These are phyloP conservation scores for Ichneumoninae sp. DNA, from an alignment of 2,888 invertebrate species.

Conservation along the genomic window DNA sequence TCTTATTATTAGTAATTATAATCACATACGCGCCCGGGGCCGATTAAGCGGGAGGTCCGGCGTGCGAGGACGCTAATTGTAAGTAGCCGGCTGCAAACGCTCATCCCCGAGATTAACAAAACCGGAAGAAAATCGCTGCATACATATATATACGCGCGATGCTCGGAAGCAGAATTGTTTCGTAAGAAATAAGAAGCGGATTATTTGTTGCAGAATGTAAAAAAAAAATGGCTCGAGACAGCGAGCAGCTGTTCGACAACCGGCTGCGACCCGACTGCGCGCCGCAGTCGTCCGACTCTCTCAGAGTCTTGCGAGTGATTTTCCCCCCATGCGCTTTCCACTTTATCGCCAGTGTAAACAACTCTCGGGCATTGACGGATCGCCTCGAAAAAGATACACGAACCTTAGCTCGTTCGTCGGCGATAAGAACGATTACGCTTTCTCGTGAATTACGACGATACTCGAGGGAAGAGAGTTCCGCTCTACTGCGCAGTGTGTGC, in stretches of 20 bases:
- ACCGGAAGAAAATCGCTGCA: slow-evolving; percentile 22
- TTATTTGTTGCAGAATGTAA: neutral
- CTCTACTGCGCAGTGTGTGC: neutral
- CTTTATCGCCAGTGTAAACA: slow-evolving; percentile 54
- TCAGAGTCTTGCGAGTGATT: neutral
- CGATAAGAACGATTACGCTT: slow-evolving; percentile 45
- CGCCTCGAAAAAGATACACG: slow-evolving; percentile 4
- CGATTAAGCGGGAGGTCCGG: slow-evolving; percentile 27
- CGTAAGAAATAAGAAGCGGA: neutral
- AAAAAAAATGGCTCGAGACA: neutral
- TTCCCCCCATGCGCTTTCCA: neutral
- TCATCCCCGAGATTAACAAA: slow-evolving; percentile 11
- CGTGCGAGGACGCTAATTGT: slow-evolving; percentile 59
- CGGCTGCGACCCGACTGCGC: slow-evolving; percentile 11
- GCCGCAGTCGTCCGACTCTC: neutral
- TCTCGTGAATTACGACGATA: slow-evolving; percentile 25
- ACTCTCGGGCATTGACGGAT: slow-evolving; percentile 56
- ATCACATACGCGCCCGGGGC: slow-evolving; percentile 47
- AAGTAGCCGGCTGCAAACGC: slow-evolving; percentile 4
- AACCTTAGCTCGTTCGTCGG: neutral
- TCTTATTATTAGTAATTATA: slow-evolving; percentile 71
- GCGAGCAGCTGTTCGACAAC: neutral
- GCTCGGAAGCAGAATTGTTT: neutral
- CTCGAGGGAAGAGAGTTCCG: neutral
- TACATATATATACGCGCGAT: neutral